Conservation (phyloP, 2,888 invertebrate species). For the Drosophila basisetae region DNA sequence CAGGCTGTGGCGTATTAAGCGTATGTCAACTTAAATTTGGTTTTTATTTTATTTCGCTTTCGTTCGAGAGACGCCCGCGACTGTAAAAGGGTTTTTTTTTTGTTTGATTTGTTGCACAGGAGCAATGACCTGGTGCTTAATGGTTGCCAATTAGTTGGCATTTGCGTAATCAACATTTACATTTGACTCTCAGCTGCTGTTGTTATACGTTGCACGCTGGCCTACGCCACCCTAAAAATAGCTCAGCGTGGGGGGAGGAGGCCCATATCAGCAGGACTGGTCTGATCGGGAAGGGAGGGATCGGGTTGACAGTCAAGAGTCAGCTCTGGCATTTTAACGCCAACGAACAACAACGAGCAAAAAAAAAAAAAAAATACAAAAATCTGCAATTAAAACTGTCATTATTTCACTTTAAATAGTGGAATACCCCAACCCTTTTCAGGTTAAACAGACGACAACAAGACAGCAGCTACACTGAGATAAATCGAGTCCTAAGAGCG, state of each 20-base stretch:
- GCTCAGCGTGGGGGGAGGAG: slow-evolving; percentile 16
- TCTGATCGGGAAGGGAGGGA: too few species aligned
- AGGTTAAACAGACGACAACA: slow-evolving; percentile 22
- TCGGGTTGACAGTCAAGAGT: slow-evolving; percentile 31
- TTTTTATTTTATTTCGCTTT: slow-evolving; percentile 27
- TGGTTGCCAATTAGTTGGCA: slow-evolving; percentile 74
- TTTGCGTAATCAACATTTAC: slow-evolving; percentile 76
- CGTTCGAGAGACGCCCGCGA: slow-evolving; percentile 36
- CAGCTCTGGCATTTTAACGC: slow-evolving; percentile 70
- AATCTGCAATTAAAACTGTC: slow-evolving; percentile 78
- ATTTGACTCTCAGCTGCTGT: slow-evolving; percentile 33
- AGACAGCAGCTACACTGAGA: slow-evolving; percentile 17
- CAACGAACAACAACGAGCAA: slow-evolving; percentile 66
- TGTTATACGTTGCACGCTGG: slow-evolving; percentile 25
- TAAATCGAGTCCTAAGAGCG: not conserved
- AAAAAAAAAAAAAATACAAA: slow-evolving; percentile 31
- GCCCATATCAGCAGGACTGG: not conserved
- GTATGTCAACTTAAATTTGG: slow-evolving; percentile 62
- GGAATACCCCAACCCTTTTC: slow-evolving; percentile 27
- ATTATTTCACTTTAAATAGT: slow-evolving; percentile 77
- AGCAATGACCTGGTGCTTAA: slow-evolving; percentile 63
- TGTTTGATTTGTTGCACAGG: slow-evolving; percentile 26
- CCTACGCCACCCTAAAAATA: slow-evolving; percentile 60
- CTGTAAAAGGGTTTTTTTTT: slow-evolving; percentile 9
- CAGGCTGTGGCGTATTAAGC: slow-evolving; percentile 46